Conservation (phyloP, 2,113 vertebrate species). For the Vulpes lagopus region DNA sequence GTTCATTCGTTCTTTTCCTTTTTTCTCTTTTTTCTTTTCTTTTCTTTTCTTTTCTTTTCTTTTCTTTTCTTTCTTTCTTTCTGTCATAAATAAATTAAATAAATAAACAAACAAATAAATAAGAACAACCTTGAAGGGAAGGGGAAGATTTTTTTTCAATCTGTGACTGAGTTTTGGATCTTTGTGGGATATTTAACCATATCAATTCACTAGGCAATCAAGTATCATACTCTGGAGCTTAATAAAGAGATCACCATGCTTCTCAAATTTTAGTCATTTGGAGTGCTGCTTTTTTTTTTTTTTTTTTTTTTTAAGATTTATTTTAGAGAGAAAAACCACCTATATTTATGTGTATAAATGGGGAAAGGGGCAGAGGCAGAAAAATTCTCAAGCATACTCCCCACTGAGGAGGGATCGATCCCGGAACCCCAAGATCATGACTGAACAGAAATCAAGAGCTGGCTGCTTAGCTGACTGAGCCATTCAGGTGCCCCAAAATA, state of each 20-base stretch:
- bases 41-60: too few relatives aligned
- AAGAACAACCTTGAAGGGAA: neutral
- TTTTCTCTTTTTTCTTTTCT: too few relatives aligned
- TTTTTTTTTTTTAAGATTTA: neutral
- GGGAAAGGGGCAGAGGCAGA: neutral
- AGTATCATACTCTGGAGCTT: neutral
- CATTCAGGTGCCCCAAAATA: neutral
- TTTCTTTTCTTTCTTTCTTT: too few relatives aligned
- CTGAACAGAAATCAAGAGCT: neutral
- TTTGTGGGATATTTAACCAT: neutral
- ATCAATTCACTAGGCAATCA: neutral
- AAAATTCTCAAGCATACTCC: neutral
- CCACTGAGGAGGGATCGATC: neutral
- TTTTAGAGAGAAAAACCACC: neutral
- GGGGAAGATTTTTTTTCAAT: neutral
- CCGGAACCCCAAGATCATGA: neutral
- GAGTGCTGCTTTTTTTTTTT: neutral
- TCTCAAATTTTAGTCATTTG: neutral
- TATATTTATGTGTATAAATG: neutral
- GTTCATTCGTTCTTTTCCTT: too few relatives aligned
- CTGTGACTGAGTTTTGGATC: neutral
- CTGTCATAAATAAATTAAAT: too few relatives aligned
- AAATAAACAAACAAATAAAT: too few relatives aligned
- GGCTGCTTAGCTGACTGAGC: neutral
- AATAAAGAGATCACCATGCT: neutral